Evolutionary conservation across 2,888 invertebrate genomes (phyloP), one percentile per base, ranked within the genome.

Genomic region (Drosophila putrida): DNA sequence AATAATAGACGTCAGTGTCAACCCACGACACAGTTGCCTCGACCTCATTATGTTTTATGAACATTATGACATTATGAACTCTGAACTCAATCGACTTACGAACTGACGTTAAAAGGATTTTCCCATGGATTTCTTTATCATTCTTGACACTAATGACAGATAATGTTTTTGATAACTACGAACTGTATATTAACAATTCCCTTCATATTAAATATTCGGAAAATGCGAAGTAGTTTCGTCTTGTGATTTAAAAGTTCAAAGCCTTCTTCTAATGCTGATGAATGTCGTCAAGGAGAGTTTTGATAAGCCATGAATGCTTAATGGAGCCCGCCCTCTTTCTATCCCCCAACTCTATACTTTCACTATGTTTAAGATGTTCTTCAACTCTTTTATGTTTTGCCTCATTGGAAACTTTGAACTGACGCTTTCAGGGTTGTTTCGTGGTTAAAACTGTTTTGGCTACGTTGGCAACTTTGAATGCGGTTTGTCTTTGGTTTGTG

Each of bases 391-490:
- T 43, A 63, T 41, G 67, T 11, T 20, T 20, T 47, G 39, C 28
- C 43, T 51, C 25, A 50, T 43, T 57, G 63, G 36, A 31, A 61
- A 58, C 41, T 71, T 74, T 60, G 47, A 39, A 55, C 71, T 50
- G 78, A 64, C 33, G 63, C 55, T 65, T 67, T 69, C 68, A 44
- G 69, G 74, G 68, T 71, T 63, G 72, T 58, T 64, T 74, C 67
- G 75, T 72, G 83, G 83, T 86, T 75, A 75, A 54, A 72, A 71
- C 83, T 86, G 88, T 88, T 88, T 82, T 71, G 78, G 73, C 72
- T 67, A 82, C 71, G 87, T 75, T 85, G 82, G 71, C 83, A 88
- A 86, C 83, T 83, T 83, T 88, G 68, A 75, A 50, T 83, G 88
- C 75, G 88, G 83, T 88, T 80, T 88, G 79, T 67, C 82, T 76